phyloP scores from a whole-genome alignment of 1,140 invertebrate genomes.

The Drosophila cardini region DNA sequence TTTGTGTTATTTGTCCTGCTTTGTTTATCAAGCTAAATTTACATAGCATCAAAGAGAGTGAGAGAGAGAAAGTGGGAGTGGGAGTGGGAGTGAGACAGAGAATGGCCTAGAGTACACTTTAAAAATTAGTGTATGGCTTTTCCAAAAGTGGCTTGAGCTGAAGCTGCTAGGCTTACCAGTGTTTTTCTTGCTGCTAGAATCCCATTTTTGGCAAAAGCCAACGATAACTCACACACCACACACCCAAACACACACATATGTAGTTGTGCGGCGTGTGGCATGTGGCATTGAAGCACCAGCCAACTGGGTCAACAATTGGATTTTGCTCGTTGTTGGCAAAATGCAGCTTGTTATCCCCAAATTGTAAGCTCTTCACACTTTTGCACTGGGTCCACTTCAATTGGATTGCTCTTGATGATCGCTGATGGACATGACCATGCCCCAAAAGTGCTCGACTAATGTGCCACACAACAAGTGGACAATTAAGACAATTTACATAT shows the following conservation, averaged over 20 bases:
- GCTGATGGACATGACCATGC: not conserved
- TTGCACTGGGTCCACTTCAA: not conserved
- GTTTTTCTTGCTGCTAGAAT: conserved; percentile 12
- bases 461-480: conserved; percentile 12
- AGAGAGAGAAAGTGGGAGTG: not conserved
- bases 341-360: conserved; percentile 26
- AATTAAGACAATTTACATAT: not conserved
- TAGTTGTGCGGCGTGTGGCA: conserved; percentile 1
- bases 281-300: conserved; percentile 35
- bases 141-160: conserved; percentile 10
- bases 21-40: conserved; percentile 18
- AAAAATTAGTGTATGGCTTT: conserved; percentile 21
- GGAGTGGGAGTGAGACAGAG: conserved; percentile 2
- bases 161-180: conserved; percentile 1
- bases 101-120: conserved; percentile 3
- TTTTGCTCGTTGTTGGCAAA: conserved; percentile 15
- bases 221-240: conserved; percentile 26
- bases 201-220: conserved; percentile 34
- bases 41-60: conserved; percentile 2
- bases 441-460: not conserved
- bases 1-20: conserved; percentile 18
- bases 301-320: conserved; percentile 48
- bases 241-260: not conserved
- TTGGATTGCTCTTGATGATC: conserved; percentile 2
- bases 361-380: conserved; percentile 7